phyloP scores from a whole-genome alignment of 2,888 invertebrate genomes.

The Caenorhabditis virilis region DNA sequence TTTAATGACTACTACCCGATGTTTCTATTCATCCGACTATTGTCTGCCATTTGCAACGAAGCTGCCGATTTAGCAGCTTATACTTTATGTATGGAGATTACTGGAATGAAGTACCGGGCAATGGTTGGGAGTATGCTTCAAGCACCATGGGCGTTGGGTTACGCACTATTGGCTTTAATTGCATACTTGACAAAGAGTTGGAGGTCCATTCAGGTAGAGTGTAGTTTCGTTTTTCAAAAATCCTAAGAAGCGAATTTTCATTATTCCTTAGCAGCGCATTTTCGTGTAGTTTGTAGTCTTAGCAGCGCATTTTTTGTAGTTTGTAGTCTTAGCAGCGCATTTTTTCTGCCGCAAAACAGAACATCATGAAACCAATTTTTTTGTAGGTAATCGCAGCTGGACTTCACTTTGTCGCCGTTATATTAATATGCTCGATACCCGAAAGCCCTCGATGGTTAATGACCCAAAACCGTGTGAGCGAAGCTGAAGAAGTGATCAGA shows the following conservation, averaged over 20 bases:
- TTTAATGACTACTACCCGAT: slow-evolving; percentile 60
- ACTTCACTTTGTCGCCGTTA: slow-evolving; percentile 64
- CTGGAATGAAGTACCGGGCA: slow-evolving; percentile 63
- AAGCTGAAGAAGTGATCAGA: slow-evolving; percentile 67
- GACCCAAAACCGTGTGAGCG: slow-evolving; percentile 64
- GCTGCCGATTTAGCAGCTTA: slow-evolving; percentile 68
- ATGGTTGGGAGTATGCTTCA: slow-evolving; percentile 68
- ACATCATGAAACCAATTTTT: not conserved
- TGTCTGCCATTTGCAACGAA: slow-evolving; percentile 61
- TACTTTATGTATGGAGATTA: slow-evolving; percentile 69
- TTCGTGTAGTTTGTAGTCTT: too few relatives aligned
- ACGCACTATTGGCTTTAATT: slow-evolving; percentile 67
- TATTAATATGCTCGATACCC: slow-evolving; percentile 66
- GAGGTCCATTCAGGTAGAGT: slow-evolving; percentile 65
- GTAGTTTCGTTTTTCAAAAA: too few relatives aligned
- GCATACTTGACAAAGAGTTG: slow-evolving; percentile 67
- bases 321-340: too few relatives aligned
- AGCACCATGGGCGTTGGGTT: slow-evolving; percentile 68
- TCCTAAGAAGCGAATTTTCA: not conserved
- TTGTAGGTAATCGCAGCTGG: slow-evolving; percentile 64
- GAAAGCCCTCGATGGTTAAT: slow-evolving; percentile 68
- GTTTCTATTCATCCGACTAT: slow-evolving; percentile 63
- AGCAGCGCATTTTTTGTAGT: too few relatives aligned
- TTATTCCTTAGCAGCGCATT: too few relatives aligned
- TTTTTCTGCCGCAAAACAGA: not conserved